Percentiles rank a stretch among this genome's conserved stretches.
Evolutionary conservation across 2,113 vertebrate genomes (phyloP).

Genomic region (Tinamus guttatus): DNA sequence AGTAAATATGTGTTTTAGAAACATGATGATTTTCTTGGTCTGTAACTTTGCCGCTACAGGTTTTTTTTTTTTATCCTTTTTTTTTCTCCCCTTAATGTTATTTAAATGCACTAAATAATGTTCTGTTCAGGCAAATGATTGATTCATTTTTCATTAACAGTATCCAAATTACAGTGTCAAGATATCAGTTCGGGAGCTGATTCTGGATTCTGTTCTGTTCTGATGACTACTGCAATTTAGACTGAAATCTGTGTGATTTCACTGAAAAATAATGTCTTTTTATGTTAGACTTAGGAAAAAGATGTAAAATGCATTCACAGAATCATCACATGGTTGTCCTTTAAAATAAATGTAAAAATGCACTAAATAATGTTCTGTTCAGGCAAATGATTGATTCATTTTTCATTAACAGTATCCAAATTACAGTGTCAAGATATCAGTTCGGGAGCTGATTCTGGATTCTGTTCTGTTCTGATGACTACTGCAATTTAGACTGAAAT

Average conservation of each 20-base stretch:
- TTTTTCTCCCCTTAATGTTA: not conserved
- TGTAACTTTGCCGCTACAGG: not conserved
- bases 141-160: not conserved
- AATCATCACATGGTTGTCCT: not conserved
- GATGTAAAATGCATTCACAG: not conserved
- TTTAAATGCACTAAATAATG: not conserved
- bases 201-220: not conserved
- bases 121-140: not conserved
- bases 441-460: not conserved
- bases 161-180: not conserved
- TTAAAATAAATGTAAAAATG: not conserved
- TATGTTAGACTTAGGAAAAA: not conserved
- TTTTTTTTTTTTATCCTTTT: not conserved
- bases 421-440: not conserved
- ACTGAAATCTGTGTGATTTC: not conserved
- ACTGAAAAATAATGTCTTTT: not conserved
- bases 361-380: not conserved
- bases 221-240: not conserved
- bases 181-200: not conserved
- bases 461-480: not conserved
- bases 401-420: not conserved
- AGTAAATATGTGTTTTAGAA: not conserved
- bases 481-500: not conserved
- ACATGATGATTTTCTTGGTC: not conserved
- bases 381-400: not conserved